Conservation (phyloP, 2,888 invertebrate genomes). For the Diarsia dahlii region DNA sequence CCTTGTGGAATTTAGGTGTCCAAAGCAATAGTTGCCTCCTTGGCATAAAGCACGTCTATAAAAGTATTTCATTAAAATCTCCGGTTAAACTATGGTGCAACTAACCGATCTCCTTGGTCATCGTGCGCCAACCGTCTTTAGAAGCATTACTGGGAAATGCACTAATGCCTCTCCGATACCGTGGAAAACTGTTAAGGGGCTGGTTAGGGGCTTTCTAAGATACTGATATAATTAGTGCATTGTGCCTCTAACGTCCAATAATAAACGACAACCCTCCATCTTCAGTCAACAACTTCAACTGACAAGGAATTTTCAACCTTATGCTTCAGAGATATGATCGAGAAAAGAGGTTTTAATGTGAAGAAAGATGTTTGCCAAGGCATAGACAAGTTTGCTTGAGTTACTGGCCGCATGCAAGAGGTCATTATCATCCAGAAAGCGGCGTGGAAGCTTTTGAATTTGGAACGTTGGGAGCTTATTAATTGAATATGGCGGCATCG, state of each 20-base stretch:
- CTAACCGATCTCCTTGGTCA: slow-evolving; percentile 80
- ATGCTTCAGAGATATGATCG: slow-evolving; percentile 41
- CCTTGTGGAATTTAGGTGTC: background rate
- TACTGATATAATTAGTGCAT: slow-evolving; percentile 90
- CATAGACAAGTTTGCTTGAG: slow-evolving; percentile 83
- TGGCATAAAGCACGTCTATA: background rate
- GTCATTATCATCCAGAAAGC: slow-evolving; percentile 85
- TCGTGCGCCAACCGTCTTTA: slow-evolving; percentile 87
- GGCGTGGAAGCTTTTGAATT: slow-evolving; percentile 80
- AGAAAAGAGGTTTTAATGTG: background rate
- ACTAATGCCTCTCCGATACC: slow-evolving; percentile 88
- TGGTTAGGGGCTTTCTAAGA: slow-evolving; percentile 90
- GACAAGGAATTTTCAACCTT: slow-evolving; percentile 67
- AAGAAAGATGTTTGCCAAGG: slow-evolving; percentile 65
- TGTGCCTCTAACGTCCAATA: slow-evolving; percentile 84
- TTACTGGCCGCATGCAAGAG: slow-evolving; percentile 83
- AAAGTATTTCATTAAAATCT: slow-evolving; percentile 12
- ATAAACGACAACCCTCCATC: slow-evolving; percentile 66
- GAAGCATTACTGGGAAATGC: slow-evolving; percentile 89
- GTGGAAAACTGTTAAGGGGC: slow-evolving; percentile 90
- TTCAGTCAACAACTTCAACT: slow-evolving; percentile 34
- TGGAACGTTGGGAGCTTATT: slow-evolving; percentile 78
- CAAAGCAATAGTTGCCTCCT: background rate
- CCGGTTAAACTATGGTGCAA: slow-evolving; percentile 66
- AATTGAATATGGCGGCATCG: slow-evolving; percentile 79